Base-by-base conservation (phyloP, 2,113 vertebrate species). In the Enhydra lutris region DNA sequence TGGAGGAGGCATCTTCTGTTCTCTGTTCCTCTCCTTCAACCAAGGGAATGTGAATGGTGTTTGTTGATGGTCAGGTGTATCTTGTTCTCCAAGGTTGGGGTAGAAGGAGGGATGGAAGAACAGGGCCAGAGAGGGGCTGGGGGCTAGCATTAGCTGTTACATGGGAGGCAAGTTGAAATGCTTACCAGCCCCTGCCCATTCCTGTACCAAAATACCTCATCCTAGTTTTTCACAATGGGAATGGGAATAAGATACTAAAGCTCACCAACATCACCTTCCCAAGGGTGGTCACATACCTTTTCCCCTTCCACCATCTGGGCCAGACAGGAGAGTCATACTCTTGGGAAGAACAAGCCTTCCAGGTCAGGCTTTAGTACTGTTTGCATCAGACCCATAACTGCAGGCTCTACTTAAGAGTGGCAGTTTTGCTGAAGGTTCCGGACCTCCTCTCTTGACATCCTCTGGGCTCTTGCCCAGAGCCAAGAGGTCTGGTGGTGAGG, bases 401-500 rank as follows among this genome's bases (percentile, higher is more conserved):
- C 65, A 61, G 92, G 57, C 61, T 88, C 69, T 90, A 78, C 45
- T 96, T 34, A 89, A 89, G 78, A 95, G 24, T 83, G 57, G 61
- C n/a, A 31, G 3, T 94, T 92, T 94, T 97, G 88, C 76, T 95
- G 95, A 89, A 94, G 50, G 24, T 97, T 78, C 65, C 85, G 80
- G 21, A 20, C 67, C n/a, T 90, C 42, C 55, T 61, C 57, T 95
- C 95, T 89, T 82, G 82, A 93, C 26, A 67, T 67, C 80, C 93
- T 88, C 73, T 78, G 85, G 94, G 81, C 83, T 92, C 80, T 87
- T 87, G 24, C n/a, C 45, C 57, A 47, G 87, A 97, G 76, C 95
- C 81, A 82, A 80, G 96, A 96, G 90, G 90, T 82, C 76, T 91
- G 94, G 55, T 91, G 85, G 81, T 94, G 94, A 97, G 91, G 95